These are phyloP conservation scores for Indicator maculatus DNA, from an alignment of 2,113 vertebrate species.

Conservation along the genomic window DNA sequence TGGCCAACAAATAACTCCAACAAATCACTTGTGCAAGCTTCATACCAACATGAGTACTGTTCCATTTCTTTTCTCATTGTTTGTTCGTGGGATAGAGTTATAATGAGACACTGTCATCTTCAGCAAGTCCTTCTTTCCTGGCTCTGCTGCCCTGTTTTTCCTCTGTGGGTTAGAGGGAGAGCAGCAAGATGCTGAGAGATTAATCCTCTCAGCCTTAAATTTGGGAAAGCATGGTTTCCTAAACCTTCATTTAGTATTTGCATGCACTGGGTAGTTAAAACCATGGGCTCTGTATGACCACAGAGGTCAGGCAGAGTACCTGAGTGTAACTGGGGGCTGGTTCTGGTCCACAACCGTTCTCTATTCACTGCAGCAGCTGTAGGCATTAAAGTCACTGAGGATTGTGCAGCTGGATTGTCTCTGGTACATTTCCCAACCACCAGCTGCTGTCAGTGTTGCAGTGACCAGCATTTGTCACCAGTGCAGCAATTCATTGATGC, in stretches of 20 bases:
- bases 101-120: neutral
- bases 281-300: neutral
- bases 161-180: neutral
- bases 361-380: neutral
- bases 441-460: neutral
- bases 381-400: neutral
- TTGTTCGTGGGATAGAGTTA: neutral
- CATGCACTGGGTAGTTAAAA: neutral
- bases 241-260: conserved; percentile 21
- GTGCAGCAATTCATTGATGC: neutral
- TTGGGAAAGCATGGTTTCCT: conserved; percentile 16
- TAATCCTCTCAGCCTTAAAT: neutral
- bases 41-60: conserved; percentile 93
- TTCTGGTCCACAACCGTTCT: neutral
- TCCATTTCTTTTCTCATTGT: neutral
- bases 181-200: neutral
- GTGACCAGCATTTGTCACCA: neutral
- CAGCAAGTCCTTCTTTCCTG: neutral
- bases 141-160: conserved; percentile 11
- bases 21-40: conserved; percentile 85
- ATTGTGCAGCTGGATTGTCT: neutral
- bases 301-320: neutral
- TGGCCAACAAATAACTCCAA: conserved; percentile 88
- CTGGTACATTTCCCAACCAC: neutral
- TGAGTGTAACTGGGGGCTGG: neutral